Evolutionary conservation across 2,888 invertebrate genomes (phyloP), one percentile per base, ranked within the genome.

Genomic region (Latrodectus elegans): DNA sequence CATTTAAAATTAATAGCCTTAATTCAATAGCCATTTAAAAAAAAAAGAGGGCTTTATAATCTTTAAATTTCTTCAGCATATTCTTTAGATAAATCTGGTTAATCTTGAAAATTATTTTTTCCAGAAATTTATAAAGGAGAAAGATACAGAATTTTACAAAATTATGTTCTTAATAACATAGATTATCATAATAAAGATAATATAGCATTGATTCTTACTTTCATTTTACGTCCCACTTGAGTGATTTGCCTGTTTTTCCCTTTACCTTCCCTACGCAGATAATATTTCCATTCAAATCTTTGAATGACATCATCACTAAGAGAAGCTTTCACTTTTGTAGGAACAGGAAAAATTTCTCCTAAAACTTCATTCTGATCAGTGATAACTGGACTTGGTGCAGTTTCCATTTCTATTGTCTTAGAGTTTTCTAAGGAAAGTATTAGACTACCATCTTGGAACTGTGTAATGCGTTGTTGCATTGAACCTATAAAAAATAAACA

Each of bases 271-370:
- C 91, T 90, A 6, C 92, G 90, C 82, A 92, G 90, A 89, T 92
- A 92, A 90, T 92, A 92, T 17, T 92, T 91, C 92, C 92, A 92
- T 88, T 92, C 92, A 52, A 92, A 91, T 38, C 92, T 91, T 89
- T 92, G 92, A 6, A 92, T 90, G 38, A 91, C 91, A 80, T 91
- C 91, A 60, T 89, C 89, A 72, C 89, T 90, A 2, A 89, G 71
- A 11, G 89, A 79, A 11, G 86, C 84, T 73, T 89, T 86, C 70
- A 90, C 70, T 53, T 85, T 88, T 26, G 90, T 86, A 51, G 90
- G 90, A 60, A 89, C 84, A 22, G 90, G 90, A 78, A 89, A 90
- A 38, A 89, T 89, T 89, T 90, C 90, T 11, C 89, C 89, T 60
- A 89, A 71, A 3, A 90, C 88, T 55, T 89, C 86, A 76, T 84